Evolutionary conservation across 2,797 vertebrate species (phyloP), one percentile per base, ranked within the genome.

Genomic region (Silurus lanzhouensis): DNA sequence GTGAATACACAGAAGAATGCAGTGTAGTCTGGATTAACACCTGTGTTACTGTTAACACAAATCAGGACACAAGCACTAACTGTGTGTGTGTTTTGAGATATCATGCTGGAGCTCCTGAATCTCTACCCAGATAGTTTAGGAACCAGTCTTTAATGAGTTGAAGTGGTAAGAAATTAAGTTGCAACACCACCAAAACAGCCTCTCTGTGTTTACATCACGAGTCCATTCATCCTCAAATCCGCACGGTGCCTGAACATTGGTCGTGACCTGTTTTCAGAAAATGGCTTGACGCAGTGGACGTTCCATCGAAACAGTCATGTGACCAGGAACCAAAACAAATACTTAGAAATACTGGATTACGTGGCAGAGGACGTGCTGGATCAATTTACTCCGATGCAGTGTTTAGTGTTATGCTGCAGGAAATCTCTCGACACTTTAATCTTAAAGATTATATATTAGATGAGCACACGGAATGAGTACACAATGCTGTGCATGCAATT

Each of bases 291-390:
- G 48, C 48, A 10, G 57, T n/a, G 20, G 20, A 7, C 20, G 44
- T 72, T 78, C 76, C 67, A 22, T 12, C 66, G 19, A 46, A 4
- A 31, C 17, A 9, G 57, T 88, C 89, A 90, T 9, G 57, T 87
- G 86, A 87, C 52, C 9, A 80, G 66, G 31, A 46, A 88, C 83
- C 84, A 88, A 86, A 90, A 88, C 83, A 88, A 83, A 86, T 77
- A 8, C 48, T 52, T 1, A 10, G 48, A 52, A 38, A 38, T 5
- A 38, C 38, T 38, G 38, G 74, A 82, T 84, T 79, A 84, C 81
- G 78, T 88, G 89, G 79, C 82, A 84, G 83, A 44, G 78, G 84
- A 87, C 84, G 58, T 78, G 63, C 22, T 76, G 48, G 61, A 15
- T 82, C n/a, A 63, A 63, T 83, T 44, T 52, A 38, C 67, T 68